Evolutionary conservation across 2,113 vertebrate genomes (phyloP).

Genomic region (Equus quagga): DNA sequence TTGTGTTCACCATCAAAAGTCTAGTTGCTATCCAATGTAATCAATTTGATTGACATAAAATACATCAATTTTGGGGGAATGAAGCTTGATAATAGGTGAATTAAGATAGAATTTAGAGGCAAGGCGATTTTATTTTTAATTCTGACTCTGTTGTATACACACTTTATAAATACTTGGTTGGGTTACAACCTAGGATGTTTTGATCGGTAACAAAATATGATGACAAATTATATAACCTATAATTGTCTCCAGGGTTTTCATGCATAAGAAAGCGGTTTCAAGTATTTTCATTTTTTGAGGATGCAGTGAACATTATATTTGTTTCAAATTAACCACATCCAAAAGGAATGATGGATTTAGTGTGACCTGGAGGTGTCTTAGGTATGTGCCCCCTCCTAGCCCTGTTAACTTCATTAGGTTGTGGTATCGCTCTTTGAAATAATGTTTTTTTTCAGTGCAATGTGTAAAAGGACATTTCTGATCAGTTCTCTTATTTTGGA

Average conservation of each 20-base stretch:
- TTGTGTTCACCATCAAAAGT: too few species aligned
- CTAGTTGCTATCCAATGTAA: too few species aligned
- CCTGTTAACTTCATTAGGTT: not conserved
- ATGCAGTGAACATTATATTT: not conserved
- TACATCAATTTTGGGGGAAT: not conserved
- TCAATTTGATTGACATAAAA: not conserved
- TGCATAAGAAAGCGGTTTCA: not conserved
- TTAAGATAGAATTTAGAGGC: not conserved
- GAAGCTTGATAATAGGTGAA: not conserved
- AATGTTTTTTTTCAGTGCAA: not conserved
- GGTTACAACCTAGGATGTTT: not conserved
- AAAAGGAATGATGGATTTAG: not conserved
- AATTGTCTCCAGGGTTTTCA: not conserved
- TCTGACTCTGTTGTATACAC: not conserved
- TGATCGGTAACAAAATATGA: not conserved
- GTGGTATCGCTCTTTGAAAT: not conserved
- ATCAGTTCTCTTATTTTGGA: not conserved
- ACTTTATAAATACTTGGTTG: not conserved
- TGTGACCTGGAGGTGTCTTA: not conserved
- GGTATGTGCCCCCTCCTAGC: not conserved
- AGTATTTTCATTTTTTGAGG: not conserved
- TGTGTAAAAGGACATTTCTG: not conserved
- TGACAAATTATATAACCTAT: not conserved
- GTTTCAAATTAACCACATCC: not conserved
- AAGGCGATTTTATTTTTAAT: constrained; percentile 26